These are phyloP conservation scores for Nestor notabilis DNA, from an alignment of 2,113 vertebrate species.

Conservation along the genomic window DNA sequence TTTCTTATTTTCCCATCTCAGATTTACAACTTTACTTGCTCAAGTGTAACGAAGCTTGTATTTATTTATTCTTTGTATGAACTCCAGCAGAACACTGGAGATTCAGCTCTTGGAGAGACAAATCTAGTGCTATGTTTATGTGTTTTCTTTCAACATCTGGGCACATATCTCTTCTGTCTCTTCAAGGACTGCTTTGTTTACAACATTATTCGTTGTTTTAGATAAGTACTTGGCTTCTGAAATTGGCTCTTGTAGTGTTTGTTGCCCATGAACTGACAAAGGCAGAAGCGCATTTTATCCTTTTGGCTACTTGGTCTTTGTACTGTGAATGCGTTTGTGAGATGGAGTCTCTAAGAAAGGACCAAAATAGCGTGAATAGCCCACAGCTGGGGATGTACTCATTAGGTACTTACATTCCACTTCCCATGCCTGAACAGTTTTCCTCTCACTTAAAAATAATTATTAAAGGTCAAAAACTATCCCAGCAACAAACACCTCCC, in stretches of 20 bases:
- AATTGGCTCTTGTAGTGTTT: not conserved
- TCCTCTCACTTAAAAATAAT: not conserved
- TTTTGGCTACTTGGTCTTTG: not conserved
- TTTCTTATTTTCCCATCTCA: not conserved
- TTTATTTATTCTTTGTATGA: not conserved
- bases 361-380: not conserved
- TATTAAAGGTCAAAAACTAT: not conserved
- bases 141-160: not conserved
- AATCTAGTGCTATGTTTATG: not conserved
- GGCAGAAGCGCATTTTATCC: not conserved
- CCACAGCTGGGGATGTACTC: not conserved
- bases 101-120: not conserved
- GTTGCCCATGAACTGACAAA: slow-evolving; percentile 1
- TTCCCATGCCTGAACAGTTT: not conserved
- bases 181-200: slow-evolving; percentile 48
- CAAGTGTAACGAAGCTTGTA: not conserved
- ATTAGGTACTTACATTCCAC: not conserved
- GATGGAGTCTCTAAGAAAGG: not conserved
- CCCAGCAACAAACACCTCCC: not conserved
- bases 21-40: not conserved
- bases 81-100: not conserved
- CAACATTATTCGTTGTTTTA: slow-evolving; percentile 3
- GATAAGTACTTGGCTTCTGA: slow-evolving; percentile 1
- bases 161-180: not conserved
- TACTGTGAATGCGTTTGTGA: not conserved